phyloP scores from a whole-genome alignment of 1,140 invertebrate species.

The Ceratina calcarata region DNA sequence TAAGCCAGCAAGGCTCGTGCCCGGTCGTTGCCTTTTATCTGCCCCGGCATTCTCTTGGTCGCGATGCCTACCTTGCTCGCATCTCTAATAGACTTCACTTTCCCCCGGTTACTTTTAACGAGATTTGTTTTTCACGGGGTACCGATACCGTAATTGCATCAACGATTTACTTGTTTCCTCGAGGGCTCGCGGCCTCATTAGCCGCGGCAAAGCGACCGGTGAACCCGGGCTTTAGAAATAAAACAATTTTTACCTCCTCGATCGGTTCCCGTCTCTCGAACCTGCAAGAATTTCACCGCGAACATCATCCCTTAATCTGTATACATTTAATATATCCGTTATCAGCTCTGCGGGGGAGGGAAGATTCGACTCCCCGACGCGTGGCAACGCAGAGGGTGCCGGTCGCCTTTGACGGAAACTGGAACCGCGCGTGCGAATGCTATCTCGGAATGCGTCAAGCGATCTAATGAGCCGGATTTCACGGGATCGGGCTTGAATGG shows the following conservation, averaged over 20 bases:
- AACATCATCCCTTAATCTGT: conserved; percentile 23
- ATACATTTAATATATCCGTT: conserved; percentile 39
- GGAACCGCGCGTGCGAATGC: conserved; percentile 36
- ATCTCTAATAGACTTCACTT: conserved; percentile 25
- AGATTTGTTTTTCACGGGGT: conserved; percentile 34
- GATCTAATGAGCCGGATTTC: conserved; percentile 68
- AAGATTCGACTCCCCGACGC: conserved; percentile 21
- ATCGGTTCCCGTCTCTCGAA: neutral
- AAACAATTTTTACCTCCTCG: neutral
- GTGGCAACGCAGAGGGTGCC: neutral
- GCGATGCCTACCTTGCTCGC: neutral
- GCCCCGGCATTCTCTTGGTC: conserved; percentile 6
- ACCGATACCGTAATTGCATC: conserved; percentile 14
- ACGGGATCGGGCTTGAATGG: conserved; percentile 56
- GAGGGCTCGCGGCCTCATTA: conserved; percentile 36
- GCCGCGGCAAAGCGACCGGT: conserved; percentile 20
- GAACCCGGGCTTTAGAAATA: conserved; percentile 1
- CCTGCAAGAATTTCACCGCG: no score
- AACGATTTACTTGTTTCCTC: conserved; percentile 30
- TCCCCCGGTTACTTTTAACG: conserved; percentile 38
- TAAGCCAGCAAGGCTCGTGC: neutral
- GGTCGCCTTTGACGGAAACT: conserved; percentile 43
- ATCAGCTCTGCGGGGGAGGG: neutral
- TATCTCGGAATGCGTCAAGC: conserved; percentile 53
- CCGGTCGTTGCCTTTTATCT: conserved; percentile 18